A percentile compares a stretch with the other conserved stretches of the same genome.
These are phyloP conservation scores for Volucella zonaria DNA, from an alignment of 2,888 invertebrate genomes.

Conservation along the genomic window DNA sequence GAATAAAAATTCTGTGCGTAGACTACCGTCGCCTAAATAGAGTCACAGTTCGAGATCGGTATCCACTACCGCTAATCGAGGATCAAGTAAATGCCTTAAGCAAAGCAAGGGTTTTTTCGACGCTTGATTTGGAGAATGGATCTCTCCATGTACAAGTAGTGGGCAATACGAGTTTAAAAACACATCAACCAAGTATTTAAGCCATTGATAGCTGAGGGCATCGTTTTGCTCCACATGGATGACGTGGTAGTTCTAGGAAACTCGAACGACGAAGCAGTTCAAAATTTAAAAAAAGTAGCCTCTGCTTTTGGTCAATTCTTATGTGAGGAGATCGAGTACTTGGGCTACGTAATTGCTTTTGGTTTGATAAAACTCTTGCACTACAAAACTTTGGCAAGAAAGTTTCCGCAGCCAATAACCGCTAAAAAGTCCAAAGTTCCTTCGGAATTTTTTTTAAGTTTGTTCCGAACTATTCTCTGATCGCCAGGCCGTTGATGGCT, in stretches of 20 bases:
- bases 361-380: no score
- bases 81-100: no score
- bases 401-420: constrained; percentile 20
- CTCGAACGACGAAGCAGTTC: neutral
- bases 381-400: no score
- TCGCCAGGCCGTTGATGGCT: neutral
- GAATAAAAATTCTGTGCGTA: no score
- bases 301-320: constrained; percentile 18
- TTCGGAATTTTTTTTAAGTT: constrained; percentile 23
- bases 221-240: neutral
- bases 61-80: no score
- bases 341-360: constrained; percentile 28
- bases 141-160: no score
- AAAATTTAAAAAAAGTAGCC: neutral
- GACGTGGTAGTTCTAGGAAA: neutral
- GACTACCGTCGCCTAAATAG: no score
- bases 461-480: neutral
- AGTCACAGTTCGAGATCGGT: no score
- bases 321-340: constrained; percentile 39
- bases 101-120: no score
- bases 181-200: constrained; percentile 28
- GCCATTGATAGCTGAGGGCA: no score
- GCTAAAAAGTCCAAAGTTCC: constrained; percentile 33
- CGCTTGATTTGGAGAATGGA: no score
- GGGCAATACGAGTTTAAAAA: neutral